Percentiles rank a stretch among this genome's conserved stretches.
Conservation (phyloP, 2,113 vertebrate genomes). For the Gadus macrocephalus region DNA sequence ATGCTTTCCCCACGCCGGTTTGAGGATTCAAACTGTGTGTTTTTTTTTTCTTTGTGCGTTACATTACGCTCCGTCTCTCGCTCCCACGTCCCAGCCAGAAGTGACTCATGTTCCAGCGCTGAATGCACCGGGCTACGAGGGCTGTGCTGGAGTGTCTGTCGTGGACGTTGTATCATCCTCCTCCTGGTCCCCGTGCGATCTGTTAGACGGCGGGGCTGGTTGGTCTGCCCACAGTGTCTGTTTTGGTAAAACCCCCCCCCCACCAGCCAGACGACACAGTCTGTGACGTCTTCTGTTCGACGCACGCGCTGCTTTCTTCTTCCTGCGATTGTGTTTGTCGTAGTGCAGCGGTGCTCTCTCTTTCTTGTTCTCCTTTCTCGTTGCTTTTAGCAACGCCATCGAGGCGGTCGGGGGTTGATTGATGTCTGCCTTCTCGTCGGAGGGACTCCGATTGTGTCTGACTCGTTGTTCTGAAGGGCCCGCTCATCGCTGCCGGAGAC, state of each 20-base stretch:
- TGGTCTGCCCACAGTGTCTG: constrained; percentile 14
- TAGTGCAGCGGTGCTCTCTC: too few species aligned
- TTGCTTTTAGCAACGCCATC: neutral
- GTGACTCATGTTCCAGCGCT: constrained; percentile 46
- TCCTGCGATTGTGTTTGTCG: too few species aligned
- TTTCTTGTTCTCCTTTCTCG: neutral
- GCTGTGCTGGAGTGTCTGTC: constrained; percentile 37
- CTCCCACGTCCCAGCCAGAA: neutral
- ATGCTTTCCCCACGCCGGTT: too few species aligned
- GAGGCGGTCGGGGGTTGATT: too few species aligned
- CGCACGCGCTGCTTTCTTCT: neutral
- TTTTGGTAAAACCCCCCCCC: neutral
- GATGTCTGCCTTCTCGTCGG: neutral
- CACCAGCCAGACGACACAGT: constrained; percentile 28
- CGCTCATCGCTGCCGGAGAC: too few species aligned
- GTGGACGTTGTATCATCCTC: neutral
- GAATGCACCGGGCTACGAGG: constrained; percentile 28
- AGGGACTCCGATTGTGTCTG: too few species aligned
- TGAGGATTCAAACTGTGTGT: too few species aligned
- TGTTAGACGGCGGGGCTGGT: constrained; percentile 42
- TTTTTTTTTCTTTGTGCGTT: too few species aligned
- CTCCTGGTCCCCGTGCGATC: constrained; percentile 30
- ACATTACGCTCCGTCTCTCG: too few species aligned
- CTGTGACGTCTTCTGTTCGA: constrained; percentile 37
- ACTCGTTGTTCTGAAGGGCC: too few species aligned